Conservation (phyloP, 2,888 invertebrate genomes). For the Serripes groenlandicus region DNA sequence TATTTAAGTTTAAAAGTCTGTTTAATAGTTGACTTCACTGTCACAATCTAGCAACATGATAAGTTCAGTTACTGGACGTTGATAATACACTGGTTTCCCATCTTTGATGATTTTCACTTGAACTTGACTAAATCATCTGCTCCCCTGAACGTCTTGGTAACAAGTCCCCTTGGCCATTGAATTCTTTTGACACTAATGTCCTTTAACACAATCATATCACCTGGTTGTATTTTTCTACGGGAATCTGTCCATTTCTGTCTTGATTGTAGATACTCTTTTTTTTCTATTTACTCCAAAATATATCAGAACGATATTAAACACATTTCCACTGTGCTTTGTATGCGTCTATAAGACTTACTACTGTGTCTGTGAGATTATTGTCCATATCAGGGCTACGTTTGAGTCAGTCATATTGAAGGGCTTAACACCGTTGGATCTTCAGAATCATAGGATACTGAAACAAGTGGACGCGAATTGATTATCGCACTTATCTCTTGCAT, state of each 20-base stretch:
- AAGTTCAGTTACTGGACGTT: slow-evolving; percentile 15
- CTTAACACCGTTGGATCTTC: slow-evolving; percentile 46
- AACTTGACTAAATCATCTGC: background rate
- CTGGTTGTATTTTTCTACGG: background rate
- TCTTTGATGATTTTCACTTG: background rate
- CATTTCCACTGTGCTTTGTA: slow-evolving; percentile 52
- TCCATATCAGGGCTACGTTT: slow-evolving; percentile 13
- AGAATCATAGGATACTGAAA: slow-evolving; percentile 48
- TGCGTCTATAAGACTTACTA: slow-evolving; percentile 23
- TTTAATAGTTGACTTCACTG: too few relatives aligned
- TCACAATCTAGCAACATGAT: slow-evolving; percentile 6
- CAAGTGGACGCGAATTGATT: slow-evolving; percentile 59
- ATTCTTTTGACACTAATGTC: background rate
- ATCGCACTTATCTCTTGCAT: slow-evolving; percentile 57
- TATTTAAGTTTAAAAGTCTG: too few relatives aligned
- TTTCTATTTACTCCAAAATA: slow-evolving; percentile 52
- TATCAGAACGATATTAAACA: slow-evolving; percentile 41
- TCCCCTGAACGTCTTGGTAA: background rate
- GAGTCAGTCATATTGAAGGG: slow-evolving; percentile 48
- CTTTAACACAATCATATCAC: slow-evolving; percentile 10
- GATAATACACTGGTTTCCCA: background rate
- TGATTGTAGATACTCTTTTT: slow-evolving; percentile 47
- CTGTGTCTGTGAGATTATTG: background rate
- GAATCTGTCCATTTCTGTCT: slow-evolving; percentile 35
- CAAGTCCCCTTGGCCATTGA: slow-evolving; percentile 13